phyloP scores from a whole-genome alignment of 2,888 invertebrate species.

The Sturmia bella region DNA sequence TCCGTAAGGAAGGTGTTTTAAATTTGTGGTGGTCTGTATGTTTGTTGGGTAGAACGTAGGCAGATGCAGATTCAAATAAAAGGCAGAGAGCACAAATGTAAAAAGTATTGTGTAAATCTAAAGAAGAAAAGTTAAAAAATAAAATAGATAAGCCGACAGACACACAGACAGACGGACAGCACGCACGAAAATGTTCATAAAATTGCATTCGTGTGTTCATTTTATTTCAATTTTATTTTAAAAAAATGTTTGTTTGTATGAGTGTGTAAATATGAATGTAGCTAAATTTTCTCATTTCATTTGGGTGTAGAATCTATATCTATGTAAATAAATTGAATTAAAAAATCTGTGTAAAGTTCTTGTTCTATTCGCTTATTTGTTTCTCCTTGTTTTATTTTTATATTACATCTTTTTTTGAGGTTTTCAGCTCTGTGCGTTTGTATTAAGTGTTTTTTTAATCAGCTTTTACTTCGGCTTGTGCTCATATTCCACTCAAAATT shows the following conservation, averaged over 20 bases:
- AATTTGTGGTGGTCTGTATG: background rate
- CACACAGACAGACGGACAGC: background rate
- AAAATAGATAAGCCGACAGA: background rate
- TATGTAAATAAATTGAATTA: slow-evolving; percentile 65
- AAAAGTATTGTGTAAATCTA: slow-evolving; percentile 54
- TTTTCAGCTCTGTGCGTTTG: slow-evolving; percentile 41
- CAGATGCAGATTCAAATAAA: slow-evolving; percentile 25
- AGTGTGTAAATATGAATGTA: background rate
- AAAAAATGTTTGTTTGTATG: slow-evolving; percentile 20
- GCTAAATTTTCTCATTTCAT: slow-evolving; percentile 73
- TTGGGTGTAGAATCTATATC: slow-evolving; percentile 47
- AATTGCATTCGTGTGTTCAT: slow-evolving; percentile 67
- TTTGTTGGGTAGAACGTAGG: background rate
- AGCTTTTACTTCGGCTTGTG: background rate
- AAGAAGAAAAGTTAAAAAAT: slow-evolving; percentile 19
- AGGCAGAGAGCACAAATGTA: slow-evolving; percentile 7
- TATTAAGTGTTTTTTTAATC: slow-evolving; percentile 9
- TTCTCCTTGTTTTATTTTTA: slow-evolving; percentile 36
- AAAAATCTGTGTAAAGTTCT: slow-evolving; percentile 71
- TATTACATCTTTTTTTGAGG: slow-evolving; percentile 48
- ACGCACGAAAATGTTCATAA: slow-evolving; percentile 58
- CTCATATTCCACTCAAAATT: slow-evolving; percentile 55
- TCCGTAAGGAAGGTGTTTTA: background rate
- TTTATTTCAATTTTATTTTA: slow-evolving; percentile 61
- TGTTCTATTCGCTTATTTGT: slow-evolving; percentile 45